Evolutionary conservation across 2,888 invertebrate species (phyloP), one percentile per base, ranked within the genome.

Genomic region (Silvanus unidentatus): DNA sequence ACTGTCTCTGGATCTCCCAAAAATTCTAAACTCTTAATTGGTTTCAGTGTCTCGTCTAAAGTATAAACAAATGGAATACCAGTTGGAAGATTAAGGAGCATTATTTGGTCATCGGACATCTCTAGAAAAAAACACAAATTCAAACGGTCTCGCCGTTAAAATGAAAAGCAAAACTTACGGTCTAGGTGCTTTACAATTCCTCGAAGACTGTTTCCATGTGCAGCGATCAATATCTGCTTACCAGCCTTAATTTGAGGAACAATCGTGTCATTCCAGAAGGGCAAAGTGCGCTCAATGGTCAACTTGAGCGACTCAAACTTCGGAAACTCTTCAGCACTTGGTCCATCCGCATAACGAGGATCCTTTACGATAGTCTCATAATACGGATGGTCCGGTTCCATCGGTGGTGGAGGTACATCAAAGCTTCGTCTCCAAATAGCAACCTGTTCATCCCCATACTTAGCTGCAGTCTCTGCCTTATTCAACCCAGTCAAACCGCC

Each of bases 381-480:
- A 68, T 89, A 91, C 0, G 80, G 78, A 68, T 91, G 88, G 42
- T 81, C 82, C 16, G 79, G 72, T 54, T 88, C 86, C 83, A 93
- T 92, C 0, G 88, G 74, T 44, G 92, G 92, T 34, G 93, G 93
- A 1, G 88, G 84, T 5, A 84, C 79, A 63, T 92, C 90, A 56
- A 88, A 92, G 59, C 89, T 89, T 47, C 92, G 80, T 52, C 92
- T 80, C 93, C 93, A 93, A 58, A 87, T 86, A 72, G 89, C 87
- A 6, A 92, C 80, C 69, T 82, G 81, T 32, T 75, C 78, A 57
- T 82, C 81, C 2, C 82, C 82, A 59, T 81, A 82, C 54, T 81
- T 82, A 2, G 76, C 77, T 16, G 81, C 81, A 8, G 82, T 82
- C 68, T 82, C 81, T 1, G 81, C 77, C 62, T 82, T 82, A 56